Evolutionary conservation across 2,888 invertebrate genomes (phyloP), one percentile per base, ranked within the genome.

Genomic region (Limnephilus lunatus): DNA sequence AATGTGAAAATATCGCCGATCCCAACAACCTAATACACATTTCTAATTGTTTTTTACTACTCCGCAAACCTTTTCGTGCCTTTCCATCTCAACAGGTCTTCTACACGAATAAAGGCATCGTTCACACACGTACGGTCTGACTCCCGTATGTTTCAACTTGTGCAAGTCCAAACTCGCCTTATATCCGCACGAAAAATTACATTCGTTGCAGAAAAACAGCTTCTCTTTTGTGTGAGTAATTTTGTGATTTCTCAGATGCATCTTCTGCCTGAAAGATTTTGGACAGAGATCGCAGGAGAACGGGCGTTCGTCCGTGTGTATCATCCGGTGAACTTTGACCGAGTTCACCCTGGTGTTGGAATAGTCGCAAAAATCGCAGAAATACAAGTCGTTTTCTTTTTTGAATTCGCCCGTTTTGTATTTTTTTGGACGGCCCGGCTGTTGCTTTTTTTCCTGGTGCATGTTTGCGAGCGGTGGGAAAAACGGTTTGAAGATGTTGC

Each of bases 381-480:
- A 88, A 68, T 88, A 88, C 87, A 88, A 25, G 32, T 88, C 87
- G 87, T 88, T 88, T 88, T 88, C 87, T 31, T 88, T 88, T 88
- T 53, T 88, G 87, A 88, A 88, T 31, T 88, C 87, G 7, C 87
- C 87, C 32, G 87, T 32, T 88, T 88, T 88, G 87, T 68, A 88
- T 31, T 88, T 88, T 25, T 88, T 88, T 14, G 87, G 87, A 25
- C 87, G 53, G 19, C 88, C 88, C 44, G 32, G 85, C 80, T 32
- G 88, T n/a, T 53, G 32, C 25, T 35, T 32, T 14, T 68, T 31
- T 12, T 88, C 88, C 25, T 68, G 88, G 25, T 35, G 80, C 4
- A 15, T 32, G 53, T 68, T 68, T 25, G 53, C 25, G 25, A 25
- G 25, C 3, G 68, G 32, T 4, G 32, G 31, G 32, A 35, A 30